A percentile compares a stretch with the other conserved stretches of the same genome.
phyloP scores from a whole-genome alignment of 1,140 invertebrate species.

The Elysia chlorotica region DNA sequence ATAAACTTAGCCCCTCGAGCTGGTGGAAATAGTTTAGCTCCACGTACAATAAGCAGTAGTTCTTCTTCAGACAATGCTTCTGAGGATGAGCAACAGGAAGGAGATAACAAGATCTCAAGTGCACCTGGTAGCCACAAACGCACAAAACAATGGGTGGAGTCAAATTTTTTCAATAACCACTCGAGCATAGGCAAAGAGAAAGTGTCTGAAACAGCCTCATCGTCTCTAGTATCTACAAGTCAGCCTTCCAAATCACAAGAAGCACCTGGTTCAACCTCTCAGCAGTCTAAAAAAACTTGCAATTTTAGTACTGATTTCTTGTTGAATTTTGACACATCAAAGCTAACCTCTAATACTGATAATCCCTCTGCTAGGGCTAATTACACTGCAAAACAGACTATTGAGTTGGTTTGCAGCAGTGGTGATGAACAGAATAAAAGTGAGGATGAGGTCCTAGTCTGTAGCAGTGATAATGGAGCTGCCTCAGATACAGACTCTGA shows the following conservation, averaged over 20 bases:
- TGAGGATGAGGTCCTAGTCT: slow-evolving; percentile 16
- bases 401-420: background rate
- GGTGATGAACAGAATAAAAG: background rate
- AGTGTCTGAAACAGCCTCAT: background rate
- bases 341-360: background rate
- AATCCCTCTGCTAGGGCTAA: background rate
- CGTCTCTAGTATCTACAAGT: background rate
- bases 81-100: background rate
- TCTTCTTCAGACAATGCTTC: slow-evolving; percentile 12
- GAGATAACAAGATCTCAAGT: background rate
- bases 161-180: slow-evolving; percentile 3
- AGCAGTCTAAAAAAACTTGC: background rate
- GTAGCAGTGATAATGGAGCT: slow-evolving; percentile 8
- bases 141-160: slow-evolving; percentile 18
- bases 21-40: background rate
- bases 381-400: background rate
- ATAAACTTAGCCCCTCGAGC: background rate
- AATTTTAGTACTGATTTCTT: background rate
- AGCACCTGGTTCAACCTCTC: background rate
- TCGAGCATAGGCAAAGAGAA: too few relatives aligned
- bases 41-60: slow-evolving; percentile 7
- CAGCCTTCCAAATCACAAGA: background rate
- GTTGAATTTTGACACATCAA: background rate
- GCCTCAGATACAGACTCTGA: slow-evolving; percentile 9
- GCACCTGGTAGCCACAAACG: too few relatives aligned